Base-by-base conservation (phyloP, 1,140 invertebrate species). In the Pachyrhynchus sulphureomaculatus region DNA sequence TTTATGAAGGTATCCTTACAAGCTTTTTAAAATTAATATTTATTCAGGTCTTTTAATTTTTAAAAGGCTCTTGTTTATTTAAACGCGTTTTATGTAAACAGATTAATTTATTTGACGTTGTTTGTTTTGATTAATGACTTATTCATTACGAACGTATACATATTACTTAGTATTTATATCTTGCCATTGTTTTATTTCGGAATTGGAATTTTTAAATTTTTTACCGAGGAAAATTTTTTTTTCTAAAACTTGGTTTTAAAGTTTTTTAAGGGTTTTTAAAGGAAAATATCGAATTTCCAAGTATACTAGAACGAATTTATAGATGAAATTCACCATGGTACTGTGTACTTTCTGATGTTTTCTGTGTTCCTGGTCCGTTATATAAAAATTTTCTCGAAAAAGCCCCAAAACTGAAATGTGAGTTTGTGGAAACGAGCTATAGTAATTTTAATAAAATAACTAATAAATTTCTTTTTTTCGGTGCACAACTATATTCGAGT, bases 301-400 rank as follows among this genome's bases (percentile, higher is more conserved):
- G 8, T 1, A 18, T 18, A 15, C 39, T 45, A 47, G 49, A 54
- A 17, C 29, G 29, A 33, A 24, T 61, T n/a, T 52, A 37, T 54
- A 54, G 49, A 49, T 49, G 23, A 45, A 51, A 48, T 45, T 29
- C 59, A 39, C 49, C 37, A n/a, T 9, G 49, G 33, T 8, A 42
- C 8, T 24, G 18, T 21, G 39, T 47, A 68, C 65, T 13, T 66
- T 51, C 61, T 68, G 55, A 21, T 13, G 56, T 39, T 17, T 66
- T 66, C 64, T 75, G 62, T 59, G 61, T 29, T 66, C 73, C 72
- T 72, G 71, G 53, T 73, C 68, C 69, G 61, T 75, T 73, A 75
- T 75, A 73, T 73, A 75, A 75, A 72, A 72, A 68, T 72, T 73
- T 73, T 72, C 66, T 72, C 65, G 69, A 75, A 73, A 75, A 75